phyloP scores from a whole-genome alignment of 1,140 invertebrate genomes.

The Caenorhabditis remanei region DNA sequence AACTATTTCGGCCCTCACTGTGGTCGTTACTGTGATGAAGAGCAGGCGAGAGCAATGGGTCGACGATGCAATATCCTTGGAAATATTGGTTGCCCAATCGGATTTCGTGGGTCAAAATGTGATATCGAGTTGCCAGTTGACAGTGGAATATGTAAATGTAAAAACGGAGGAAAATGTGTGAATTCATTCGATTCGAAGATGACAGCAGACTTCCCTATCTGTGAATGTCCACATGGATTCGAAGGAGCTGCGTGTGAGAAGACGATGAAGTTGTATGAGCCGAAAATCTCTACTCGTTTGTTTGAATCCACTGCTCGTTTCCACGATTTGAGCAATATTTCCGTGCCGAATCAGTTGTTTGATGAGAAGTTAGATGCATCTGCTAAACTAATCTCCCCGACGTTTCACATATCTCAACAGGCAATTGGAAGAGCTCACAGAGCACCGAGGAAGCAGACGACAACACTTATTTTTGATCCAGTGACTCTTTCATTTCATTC shows the following conservation, averaged over 20 bases:
- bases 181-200: slow-evolving; percentile 42
- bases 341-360: slow-evolving; percentile 10
- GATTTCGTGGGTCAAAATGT: slow-evolving; percentile 30
- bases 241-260: slow-evolving; percentile 34
- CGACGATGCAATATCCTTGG: slow-evolving; percentile 32
- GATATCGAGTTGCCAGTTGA: slow-evolving; percentile 40
- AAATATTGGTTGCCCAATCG: slow-evolving; percentile 41
- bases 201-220: slow-evolving; percentile 25
- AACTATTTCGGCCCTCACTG: slow-evolving; percentile 11
- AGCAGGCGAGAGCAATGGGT: slow-evolving; percentile 13
- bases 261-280: slow-evolving; percentile 9
- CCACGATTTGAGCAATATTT: slow-evolving; percentile 43
- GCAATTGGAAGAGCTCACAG: slow-evolving; percentile 26
- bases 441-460: slow-evolving; percentile 5
- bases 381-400: background rate
- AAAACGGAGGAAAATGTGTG: slow-evolving; percentile 29
- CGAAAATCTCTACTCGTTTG: slow-evolving; percentile 18
- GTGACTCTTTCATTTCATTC: slow-evolving; percentile 43
- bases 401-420: slow-evolving; percentile 2
- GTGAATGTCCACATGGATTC: slow-evolving; percentile 32
- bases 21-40: slow-evolving; percentile 17
- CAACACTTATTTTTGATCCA: slow-evolving; percentile 18
- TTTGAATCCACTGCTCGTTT: slow-evolving; percentile 44
- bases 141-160: slow-evolving; percentile 48
- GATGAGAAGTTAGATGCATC: background rate